Evolutionary conservation across 2,797 vertebrate species (phyloP).

Genomic region (Rhincodon typus): DNA sequence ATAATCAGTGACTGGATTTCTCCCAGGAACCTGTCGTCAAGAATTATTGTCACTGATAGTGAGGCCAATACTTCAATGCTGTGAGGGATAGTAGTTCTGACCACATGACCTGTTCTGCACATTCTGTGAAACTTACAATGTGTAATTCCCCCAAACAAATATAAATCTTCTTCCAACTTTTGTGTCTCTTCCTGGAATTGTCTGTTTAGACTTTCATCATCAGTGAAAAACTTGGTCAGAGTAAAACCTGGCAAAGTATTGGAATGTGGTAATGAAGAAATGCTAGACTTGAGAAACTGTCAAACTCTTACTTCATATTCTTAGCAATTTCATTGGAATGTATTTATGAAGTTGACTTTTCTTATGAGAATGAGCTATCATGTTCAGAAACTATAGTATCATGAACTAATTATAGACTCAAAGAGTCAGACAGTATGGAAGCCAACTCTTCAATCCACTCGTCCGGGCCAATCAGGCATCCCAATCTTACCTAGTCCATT

Average conservation of each 20-base stretch:
- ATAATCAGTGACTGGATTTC: constrained; percentile 28
- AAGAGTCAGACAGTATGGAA: too few relatives aligned
- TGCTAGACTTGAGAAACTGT: neutral
- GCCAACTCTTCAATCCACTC: too few relatives aligned
- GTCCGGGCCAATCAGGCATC: too few relatives aligned
- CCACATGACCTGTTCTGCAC: constrained; percentile 9
- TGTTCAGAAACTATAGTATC: neutral
- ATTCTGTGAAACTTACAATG: neutral
- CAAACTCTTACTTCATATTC: neutral
- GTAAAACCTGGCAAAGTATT: neutral
- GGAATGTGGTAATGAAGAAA: neutral
- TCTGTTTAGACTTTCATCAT: neutral
- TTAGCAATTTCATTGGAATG: neutral
- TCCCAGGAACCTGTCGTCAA: constrained; percentile 36
- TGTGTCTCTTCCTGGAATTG: neutral
- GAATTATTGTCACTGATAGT: constrained; percentile 28
- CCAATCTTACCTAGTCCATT: too few relatives aligned
- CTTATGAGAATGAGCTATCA: neutral
- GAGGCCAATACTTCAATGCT: neutral
- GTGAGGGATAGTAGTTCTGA: constrained; percentile 21
- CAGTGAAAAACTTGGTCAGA: neutral
- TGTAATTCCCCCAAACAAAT: constrained; percentile 5
- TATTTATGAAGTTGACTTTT: neutral
- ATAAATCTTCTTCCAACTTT: constrained; percentile 16
- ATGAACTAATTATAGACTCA: neutral